A percentile compares a stretch with the other conserved stretches of the same genome.
These are phyloP conservation scores for Pelagia noctiluca DNA, from an alignment of 30 jellyfish, hydroid and myxozoan genomes.

Conservation along the genomic window DNA sequence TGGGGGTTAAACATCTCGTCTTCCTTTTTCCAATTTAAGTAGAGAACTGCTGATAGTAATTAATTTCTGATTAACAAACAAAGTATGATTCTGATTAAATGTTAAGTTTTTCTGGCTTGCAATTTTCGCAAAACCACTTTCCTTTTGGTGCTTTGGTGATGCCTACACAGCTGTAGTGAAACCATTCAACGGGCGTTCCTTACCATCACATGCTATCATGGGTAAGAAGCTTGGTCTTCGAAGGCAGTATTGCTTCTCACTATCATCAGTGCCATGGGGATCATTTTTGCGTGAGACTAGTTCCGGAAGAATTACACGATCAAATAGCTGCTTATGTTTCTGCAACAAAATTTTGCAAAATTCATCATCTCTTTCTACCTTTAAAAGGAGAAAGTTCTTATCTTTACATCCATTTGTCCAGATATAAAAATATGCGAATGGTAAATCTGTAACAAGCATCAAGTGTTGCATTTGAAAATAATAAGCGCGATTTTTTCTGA, in stretches of 20 bases:
- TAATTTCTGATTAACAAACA: no score
- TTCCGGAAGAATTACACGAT: constrained; percentile 6
- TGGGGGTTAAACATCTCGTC: no score
- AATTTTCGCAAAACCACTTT: neutral
- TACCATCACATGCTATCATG: no score
- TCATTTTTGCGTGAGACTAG: constrained; percentile 8
- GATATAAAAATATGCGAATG: constrained; percentile 11
- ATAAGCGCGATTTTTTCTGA: constrained; percentile 15
- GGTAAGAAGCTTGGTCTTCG: constrained; percentile 39
- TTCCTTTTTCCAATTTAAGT: no score
- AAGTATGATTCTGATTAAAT: neutral
- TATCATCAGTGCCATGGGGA: neutral
- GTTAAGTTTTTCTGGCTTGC: neutral
- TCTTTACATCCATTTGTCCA: constrained; percentile 14
- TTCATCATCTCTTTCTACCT: constrained; percentile 23
- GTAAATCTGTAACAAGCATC: constrained; percentile 17
- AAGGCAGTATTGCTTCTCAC: constrained; percentile 17
- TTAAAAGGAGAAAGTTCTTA: constrained; percentile 9
- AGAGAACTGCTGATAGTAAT: no score
- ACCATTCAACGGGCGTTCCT: constrained; percentile 19
- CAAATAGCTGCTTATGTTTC: neutral
- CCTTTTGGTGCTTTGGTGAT: constrained; percentile 1
- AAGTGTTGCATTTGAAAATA: constrained; percentile 56
- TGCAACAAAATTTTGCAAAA: constrained; percentile 17
- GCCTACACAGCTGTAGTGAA: constrained; percentile 15